These are phyloP conservation scores for Calliopum simillimum DNA, from an alignment of 2,888 invertebrate species.

Conservation along the genomic window DNA sequence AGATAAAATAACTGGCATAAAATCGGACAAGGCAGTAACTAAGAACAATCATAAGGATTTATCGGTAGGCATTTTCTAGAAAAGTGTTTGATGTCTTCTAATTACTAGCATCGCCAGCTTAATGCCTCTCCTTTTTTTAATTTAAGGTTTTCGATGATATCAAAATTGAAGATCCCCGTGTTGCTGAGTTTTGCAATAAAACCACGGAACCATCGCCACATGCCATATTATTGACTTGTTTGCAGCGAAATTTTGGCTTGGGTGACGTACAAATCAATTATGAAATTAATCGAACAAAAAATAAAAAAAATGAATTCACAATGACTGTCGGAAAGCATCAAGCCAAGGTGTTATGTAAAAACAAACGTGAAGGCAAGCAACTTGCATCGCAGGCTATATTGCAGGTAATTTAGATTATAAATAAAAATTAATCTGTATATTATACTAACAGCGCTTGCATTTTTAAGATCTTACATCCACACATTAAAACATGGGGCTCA, in stretches of 20 bases:
- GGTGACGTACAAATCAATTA: slow-evolving; percentile 89
- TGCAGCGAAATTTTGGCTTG: slow-evolving; percentile 92
- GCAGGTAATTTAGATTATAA: slow-evolving; percentile 71
- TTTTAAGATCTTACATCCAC: slow-evolving; percentile 87
- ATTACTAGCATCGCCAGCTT: background rate
- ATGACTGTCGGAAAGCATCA: slow-evolving; percentile 95
- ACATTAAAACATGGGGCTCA: slow-evolving; percentile 95
- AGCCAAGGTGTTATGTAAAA: slow-evolving; percentile 92
- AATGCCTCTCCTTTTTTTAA: background rate
- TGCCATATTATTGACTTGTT: slow-evolving; percentile 90
- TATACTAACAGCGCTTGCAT: background rate
- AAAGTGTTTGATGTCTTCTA: background rate
- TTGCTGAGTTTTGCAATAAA: slow-evolving; percentile 94
- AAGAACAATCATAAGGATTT: slow-evolving; percentile 69
- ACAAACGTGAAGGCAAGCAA: slow-evolving; percentile 97
- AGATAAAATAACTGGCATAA: slow-evolving; percentile 79
- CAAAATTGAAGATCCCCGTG: slow-evolving; percentile 92
- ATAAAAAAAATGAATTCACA: slow-evolving; percentile 92
- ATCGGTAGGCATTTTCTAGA: slow-evolving; percentile 61
- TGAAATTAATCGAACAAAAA: slow-evolving; percentile 86
- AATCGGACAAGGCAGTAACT: slow-evolving; percentile 52
- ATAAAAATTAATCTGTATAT: background rate
- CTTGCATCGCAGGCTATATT: slow-evolving; percentile 94
- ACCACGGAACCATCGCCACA: slow-evolving; percentile 96
- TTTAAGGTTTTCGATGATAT: slow-evolving; percentile 90